These are phyloP conservation scores for Calidris pugnax DNA, from an alignment of 2,113 vertebrate genomes.

Conservation along the genomic window DNA sequence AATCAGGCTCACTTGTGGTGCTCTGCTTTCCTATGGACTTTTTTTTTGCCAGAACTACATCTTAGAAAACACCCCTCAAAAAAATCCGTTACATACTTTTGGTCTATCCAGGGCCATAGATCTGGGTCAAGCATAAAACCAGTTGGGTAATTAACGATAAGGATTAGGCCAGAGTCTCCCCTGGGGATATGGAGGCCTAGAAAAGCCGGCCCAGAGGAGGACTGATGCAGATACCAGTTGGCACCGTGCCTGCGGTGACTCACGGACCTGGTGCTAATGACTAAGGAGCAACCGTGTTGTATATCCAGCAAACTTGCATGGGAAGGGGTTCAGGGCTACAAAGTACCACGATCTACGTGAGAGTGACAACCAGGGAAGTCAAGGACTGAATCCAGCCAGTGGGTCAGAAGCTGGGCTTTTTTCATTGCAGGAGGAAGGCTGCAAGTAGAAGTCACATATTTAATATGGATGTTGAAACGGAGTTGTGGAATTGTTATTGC, in stretches of 20 bases:
- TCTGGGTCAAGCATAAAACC: not conserved
- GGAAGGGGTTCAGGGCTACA: not conserved
- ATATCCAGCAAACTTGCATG: not conserved
- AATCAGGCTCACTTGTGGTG: not conserved
- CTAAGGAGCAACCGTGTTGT: not conserved
- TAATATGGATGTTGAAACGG: not conserved
- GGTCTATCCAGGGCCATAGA: not conserved
- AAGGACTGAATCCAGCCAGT: not conserved
- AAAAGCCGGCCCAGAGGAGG: not conserved
- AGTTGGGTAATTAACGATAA: not conserved
- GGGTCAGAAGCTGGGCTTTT: not conserved
- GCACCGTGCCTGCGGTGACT: not conserved
- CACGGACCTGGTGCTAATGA: not conserved
- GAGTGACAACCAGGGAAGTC: not conserved
- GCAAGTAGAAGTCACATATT: not conserved
- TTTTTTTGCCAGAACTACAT: not conserved
- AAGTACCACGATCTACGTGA: rapidly evolving
- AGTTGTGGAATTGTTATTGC: not conserved
- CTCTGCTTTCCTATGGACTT: not conserved
- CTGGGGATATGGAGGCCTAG: not conserved
- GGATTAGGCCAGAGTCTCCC: not conserved
- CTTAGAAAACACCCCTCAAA: not conserved
- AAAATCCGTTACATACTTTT: not conserved
- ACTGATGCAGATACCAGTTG: not conserved
- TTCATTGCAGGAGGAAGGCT: not conserved